These are phyloP conservation scores for Metacarcinus magister DNA, from an alignment of 2,888 invertebrate species.

Conservation along the genomic window DNA sequence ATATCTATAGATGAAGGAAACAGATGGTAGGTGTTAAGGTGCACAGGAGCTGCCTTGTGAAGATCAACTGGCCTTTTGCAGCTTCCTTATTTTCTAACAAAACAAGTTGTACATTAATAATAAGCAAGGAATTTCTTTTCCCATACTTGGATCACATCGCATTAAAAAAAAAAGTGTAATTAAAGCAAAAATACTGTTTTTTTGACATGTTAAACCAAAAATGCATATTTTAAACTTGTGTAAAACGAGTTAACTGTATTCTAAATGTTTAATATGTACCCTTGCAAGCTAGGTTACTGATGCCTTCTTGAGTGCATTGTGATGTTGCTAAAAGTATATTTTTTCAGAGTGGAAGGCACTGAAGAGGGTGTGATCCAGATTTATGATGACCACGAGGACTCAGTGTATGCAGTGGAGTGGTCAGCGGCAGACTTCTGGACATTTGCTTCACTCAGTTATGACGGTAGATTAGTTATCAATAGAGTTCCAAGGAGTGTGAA, in stretches of 20 bases:
- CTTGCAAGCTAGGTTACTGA: neutral
- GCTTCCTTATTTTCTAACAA: too few relatives aligned
- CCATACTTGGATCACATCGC: too few relatives aligned
- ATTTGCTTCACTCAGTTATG: slow-evolving; percentile 99
- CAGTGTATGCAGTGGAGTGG: slow-evolving; percentile 99
- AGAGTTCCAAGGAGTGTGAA: slow-evolving; percentile 97
- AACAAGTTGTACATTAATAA: too few relatives aligned
- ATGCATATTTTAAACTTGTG: too few relatives aligned
- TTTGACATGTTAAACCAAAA: too few relatives aligned
- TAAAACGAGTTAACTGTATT: neutral
- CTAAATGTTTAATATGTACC: neutral
- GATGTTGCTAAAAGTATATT: neutral
- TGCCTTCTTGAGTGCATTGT: neutral
- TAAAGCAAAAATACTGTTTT: too few relatives aligned
- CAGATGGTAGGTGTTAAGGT: too few relatives aligned
- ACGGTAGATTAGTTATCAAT: slow-evolving; percentile 96
- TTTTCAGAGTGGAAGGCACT: slow-evolving; percentile 83
- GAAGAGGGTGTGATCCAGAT: slow-evolving; percentile 95
- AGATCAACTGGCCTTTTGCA: too few relatives aligned
- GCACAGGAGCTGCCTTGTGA: too few relatives aligned
- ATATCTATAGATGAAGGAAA: too few relatives aligned
- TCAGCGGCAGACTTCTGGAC: slow-evolving; percentile 99
- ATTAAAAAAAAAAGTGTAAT: too few relatives aligned
- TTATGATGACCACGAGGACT: slow-evolving; percentile 98
- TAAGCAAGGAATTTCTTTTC: too few relatives aligned